These are phyloP conservation scores for Ditylenchus dipsaci DNA, from an alignment of 1,140 invertebrate genomes.

Conservation along the genomic window DNA sequence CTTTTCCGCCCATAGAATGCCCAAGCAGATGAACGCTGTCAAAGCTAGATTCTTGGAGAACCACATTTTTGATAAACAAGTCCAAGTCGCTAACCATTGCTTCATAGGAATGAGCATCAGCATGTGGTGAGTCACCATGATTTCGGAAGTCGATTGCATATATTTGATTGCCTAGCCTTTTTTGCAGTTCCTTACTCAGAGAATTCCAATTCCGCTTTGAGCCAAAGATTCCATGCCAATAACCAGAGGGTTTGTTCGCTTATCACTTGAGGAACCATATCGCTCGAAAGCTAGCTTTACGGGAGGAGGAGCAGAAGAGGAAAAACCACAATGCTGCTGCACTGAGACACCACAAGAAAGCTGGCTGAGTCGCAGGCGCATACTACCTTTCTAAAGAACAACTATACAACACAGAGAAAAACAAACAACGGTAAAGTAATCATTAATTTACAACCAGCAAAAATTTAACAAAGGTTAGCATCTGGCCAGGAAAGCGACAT, in stretches of 20 bases:
- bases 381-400: background rate
- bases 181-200: slow-evolving; percentile 45
- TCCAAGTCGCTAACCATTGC: slow-evolving; percentile 46
- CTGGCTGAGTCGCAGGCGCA: background rate
- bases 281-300: slow-evolving; percentile 15
- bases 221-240: slow-evolving; percentile 46
- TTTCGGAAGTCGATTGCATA: slow-evolving; percentile 47
- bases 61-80: slow-evolving; percentile 36
- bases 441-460: background rate
- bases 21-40: slow-evolving; percentile 39
- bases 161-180: slow-evolving; percentile 34
- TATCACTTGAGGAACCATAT: background rate
- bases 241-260: slow-evolving; percentile 22
- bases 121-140: slow-evolving; percentile 44
- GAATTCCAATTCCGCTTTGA: slow-evolving; percentile 51
- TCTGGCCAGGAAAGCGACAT: background rate
- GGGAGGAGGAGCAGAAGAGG: background rate
- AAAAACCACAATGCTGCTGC: background rate
- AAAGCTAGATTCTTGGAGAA: slow-evolving; percentile 19
- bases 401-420: background rate
- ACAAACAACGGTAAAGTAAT: background rate
- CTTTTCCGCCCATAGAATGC: slow-evolving; percentile 54
- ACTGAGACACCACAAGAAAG: background rate
- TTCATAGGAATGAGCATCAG: slow-evolving; percentile 27
- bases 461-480: background rate